Conservation (phyloP, 2,888 invertebrate species). For the Parapristionchus giblindavisi region DNA sequence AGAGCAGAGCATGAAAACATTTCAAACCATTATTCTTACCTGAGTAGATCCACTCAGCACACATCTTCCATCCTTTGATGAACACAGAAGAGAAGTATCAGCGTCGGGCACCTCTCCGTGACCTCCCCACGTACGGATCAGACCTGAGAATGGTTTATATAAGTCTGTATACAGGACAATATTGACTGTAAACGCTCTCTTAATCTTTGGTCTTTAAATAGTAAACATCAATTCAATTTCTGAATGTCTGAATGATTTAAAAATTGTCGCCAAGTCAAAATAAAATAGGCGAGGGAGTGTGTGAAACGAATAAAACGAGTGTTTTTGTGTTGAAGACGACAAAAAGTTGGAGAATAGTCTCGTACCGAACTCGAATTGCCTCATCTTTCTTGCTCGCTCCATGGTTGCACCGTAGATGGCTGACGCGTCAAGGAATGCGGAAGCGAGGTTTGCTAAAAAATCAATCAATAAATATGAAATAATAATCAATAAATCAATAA, state of each 20-base stretch:
- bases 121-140: conserved; percentile 55
- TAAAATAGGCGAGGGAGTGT: too few relatives aligned
- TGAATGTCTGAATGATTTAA: too few relatives aligned
- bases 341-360: too few relatives aligned
- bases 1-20: too few relatives aligned
- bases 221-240: too few relatives aligned
- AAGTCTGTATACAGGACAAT: not conserved
- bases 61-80: conserved; percentile 40
- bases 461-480: conserved; percentile 71
- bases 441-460: conserved; percentile 92
- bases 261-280: too few relatives aligned
- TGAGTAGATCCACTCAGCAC: conserved; percentile 34
- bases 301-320: too few relatives aligned
- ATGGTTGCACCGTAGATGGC: conserved; percentile 89
- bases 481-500: not conserved
- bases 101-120: conserved; percentile 55
- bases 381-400: conserved; percentile 81
- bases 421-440: conserved; percentile 82
- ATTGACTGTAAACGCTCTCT: not conserved
- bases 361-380: conserved; percentile 80
- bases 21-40: not conserved
- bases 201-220: too few relatives aligned
- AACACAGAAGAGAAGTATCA: conserved; percentile 49
- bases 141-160: conserved; percentile 45
- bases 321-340: too few relatives aligned